Base-by-base conservation (phyloP, 2,888 invertebrate species). In the Volucella inflata region DNA sequence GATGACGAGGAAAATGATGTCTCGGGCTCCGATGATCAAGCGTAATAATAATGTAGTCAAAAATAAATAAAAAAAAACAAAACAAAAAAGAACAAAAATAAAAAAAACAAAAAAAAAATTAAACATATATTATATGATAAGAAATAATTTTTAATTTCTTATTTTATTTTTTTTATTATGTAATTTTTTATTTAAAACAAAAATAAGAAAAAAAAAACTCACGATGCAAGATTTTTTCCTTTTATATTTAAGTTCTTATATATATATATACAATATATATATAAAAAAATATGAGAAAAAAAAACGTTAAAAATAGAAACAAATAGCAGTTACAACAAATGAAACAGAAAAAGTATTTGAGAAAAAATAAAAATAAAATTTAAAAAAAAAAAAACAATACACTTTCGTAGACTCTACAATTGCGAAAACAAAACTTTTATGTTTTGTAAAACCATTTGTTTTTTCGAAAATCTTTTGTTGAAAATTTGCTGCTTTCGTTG, bases 11-110 rank as follows among this genome's bases (percentile, higher is more conserved):
- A 91, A 77, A 91, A 90, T 83, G 92, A 92, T 88, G 91, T 91
- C 79, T 91, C 92, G 87, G 91, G 90, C 87, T 91, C 91, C 83
- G 92, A 91, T 87, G 90, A 92, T 89, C 90, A 91, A 89, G 91
- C 91, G 91, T 92, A 91, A 92, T 92, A 91, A 91, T 90, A 89
- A 90, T 90, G 89, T 90, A 92, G 92, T 91, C 91, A 92, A 91
- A 90, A 89, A 88, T 60, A 38, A 71, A 65, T 67, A 77, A 36
- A 46, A 59, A 74, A 87, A 89, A 88, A 88, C 89, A 88, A 87
- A 88, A 89, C 87, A 88, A 87, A 88, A 87, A 87, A 88, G 87
- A 87, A 30, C 30, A 88, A 83, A 42, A 60, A 78, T 87, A 87
- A 88, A 88, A 89, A 89, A 88, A 87, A 89, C 83, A 87, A 88